A percentile compares a stretch with the other conserved stretches of the same genome.
phyloP scores from a whole-genome alignment of 2,888 invertebrate genomes.

The Eilema caniola region DNA sequence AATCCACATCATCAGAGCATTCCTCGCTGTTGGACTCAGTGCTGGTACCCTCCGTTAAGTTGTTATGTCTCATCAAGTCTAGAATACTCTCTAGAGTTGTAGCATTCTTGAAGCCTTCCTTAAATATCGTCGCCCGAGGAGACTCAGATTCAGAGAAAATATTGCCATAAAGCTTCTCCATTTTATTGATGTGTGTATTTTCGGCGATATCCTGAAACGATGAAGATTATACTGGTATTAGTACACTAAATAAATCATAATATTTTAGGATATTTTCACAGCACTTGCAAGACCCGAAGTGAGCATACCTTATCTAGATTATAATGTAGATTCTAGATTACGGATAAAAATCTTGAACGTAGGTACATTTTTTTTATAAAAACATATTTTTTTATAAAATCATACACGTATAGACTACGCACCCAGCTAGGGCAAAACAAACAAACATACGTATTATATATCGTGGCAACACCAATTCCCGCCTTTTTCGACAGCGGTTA shows the following conservation, averaged over 20 bases:
- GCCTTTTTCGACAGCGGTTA: no score
- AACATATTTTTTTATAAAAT: no score
- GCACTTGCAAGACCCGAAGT: background rate
- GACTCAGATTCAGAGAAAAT: constrained; percentile 75
- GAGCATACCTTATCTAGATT: background rate
- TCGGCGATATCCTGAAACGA: constrained; percentile 74
- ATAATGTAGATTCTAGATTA: no score
- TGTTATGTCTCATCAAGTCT: constrained; percentile 77
- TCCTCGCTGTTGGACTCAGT: constrained; percentile 55
- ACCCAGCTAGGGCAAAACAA: no score
- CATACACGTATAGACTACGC: no score
- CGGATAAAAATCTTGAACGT: no score
- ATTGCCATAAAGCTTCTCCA: constrained; percentile 70
- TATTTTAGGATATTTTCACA: no score
- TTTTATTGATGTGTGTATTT: constrained; percentile 69
- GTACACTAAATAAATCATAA: no score
- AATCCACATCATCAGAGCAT: constrained; percentile 62
- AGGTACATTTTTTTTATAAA: no score
- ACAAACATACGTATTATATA: no score
- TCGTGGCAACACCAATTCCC: no score
- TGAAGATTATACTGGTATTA: background rate
- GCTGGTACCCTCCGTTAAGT: constrained; percentile 67
- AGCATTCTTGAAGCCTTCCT: constrained; percentile 73
- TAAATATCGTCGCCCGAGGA: constrained; percentile 73
- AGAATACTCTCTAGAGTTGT: constrained; percentile 73